Percentiles rank a stretch among this genome's conserved stretches.
These are phyloP conservation scores for Notocelia uddmanniana DNA, from an alignment of 2,888 invertebrate species.

Conservation along the genomic window DNA sequence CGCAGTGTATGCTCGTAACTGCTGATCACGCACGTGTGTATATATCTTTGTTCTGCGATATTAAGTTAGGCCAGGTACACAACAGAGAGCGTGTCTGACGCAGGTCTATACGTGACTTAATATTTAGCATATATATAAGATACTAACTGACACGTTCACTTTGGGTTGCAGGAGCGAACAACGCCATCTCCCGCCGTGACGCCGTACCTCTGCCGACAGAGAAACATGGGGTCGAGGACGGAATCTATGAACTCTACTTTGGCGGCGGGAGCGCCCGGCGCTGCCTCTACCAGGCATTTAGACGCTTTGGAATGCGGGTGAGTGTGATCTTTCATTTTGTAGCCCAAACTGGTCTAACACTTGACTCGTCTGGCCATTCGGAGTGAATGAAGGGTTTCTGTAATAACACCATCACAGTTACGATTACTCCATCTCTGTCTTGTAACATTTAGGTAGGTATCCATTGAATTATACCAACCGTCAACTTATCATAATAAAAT, in stretches of 20 bases:
- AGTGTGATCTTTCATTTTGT: slow-evolving; percentile 57
- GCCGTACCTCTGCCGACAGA: slow-evolving; percentile 93
- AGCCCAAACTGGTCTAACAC: neutral
- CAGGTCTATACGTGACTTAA: slow-evolving; percentile 1
- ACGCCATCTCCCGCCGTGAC: slow-evolving; percentile 92
- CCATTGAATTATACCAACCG: no score
- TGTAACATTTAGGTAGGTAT: no score
- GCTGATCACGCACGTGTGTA: neutral
- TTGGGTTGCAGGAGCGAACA: slow-evolving; percentile 71
- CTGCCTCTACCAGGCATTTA: slow-evolving; percentile 67
- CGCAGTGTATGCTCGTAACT: neutral
- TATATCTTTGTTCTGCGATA: neutral
- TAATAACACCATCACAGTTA: no score
- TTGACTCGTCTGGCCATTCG: neutral
- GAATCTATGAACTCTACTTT: slow-evolving; percentile 74
- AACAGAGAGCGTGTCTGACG: neutral
- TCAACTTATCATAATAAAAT: no score
- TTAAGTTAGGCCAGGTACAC: neutral
- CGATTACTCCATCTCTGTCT: no score
- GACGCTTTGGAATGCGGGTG: slow-evolving; percentile 81
- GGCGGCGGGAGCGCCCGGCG: slow-evolving; percentile 58
- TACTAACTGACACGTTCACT: neutral
- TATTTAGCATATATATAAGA: neutral
- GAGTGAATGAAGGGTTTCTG: no score
- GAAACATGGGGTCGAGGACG: slow-evolving; percentile 87